A percentile compares a stretch with the other conserved stretches of the same genome.
Conservation (phyloP, 2,797 vertebrate species). For the Tenualosa thibaudeaui region DNA sequence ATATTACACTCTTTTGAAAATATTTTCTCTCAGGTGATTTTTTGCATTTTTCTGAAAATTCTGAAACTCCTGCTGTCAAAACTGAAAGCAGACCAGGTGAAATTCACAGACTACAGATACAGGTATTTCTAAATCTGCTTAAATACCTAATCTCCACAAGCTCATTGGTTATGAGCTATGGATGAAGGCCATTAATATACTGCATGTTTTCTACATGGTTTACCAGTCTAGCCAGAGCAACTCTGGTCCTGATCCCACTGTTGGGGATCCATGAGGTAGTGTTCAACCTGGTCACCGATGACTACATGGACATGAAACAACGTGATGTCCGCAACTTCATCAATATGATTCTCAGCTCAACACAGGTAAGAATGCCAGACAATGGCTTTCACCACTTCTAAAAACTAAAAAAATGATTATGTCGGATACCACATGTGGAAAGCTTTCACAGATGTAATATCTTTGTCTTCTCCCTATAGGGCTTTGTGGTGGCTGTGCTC, state of each 20-base stretch:
- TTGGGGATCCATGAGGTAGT: conserved; percentile 91
- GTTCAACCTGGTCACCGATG: conserved; percentile 86
- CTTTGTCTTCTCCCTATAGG: conserved; percentile 68
- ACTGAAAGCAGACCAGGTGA: conserved; percentile 90
- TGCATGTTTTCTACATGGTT: background rate
- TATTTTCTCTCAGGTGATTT: conserved; percentile 83
- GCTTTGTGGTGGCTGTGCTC: conserved; percentile 87
- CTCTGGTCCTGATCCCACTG: conserved; percentile 88
- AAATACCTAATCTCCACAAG: background rate
- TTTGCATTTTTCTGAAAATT: conserved; percentile 92
- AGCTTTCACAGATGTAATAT: background rate
- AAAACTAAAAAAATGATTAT: background rate
- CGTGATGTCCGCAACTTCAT: conserved; percentile 83
- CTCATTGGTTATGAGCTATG: background rate
- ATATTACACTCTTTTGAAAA: conserved; percentile 40
- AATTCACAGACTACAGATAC: conserved; percentile 93
- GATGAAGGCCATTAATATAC: too few species aligned
- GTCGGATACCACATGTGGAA: too few species aligned
- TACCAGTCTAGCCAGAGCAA: conserved; percentile 87
- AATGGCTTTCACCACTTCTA: background rate
- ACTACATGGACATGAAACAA: conserved; percentile 80
- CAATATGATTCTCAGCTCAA: conserved; percentile 88
- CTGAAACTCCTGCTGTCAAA: conserved; percentile 91
- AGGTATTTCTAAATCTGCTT: conserved; percentile 71
- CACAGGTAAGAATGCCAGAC: conserved; percentile 76